Evolutionary conservation across 2,888 invertebrate species (phyloP).

Genomic region (Cantharis nigra): DNA sequence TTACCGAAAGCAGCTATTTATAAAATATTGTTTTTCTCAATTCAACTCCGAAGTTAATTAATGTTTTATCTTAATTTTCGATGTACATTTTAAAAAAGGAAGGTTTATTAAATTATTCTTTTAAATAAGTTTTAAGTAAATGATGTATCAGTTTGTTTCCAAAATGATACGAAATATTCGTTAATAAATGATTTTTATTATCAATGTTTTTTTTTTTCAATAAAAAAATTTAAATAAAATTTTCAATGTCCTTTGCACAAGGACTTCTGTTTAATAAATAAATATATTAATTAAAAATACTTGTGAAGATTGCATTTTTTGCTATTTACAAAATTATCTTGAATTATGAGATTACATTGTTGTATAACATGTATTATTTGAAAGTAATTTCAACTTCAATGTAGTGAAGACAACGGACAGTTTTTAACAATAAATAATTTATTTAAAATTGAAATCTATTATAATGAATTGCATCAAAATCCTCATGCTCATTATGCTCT

Average conservation of each 20-base stretch:
- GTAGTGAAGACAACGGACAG: background rate
- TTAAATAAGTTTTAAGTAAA: background rate
- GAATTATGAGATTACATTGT: background rate
- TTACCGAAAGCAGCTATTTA: background rate
- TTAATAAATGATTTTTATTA: background rate
- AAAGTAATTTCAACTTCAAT: background rate
- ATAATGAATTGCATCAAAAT: constrained; percentile 14
- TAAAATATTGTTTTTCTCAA: background rate
- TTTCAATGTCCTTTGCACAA: background rate
- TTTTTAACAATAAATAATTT: background rate
- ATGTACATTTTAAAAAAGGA: background rate
- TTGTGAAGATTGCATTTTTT: background rate
- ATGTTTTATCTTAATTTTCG: background rate
- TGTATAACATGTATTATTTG: background rate
- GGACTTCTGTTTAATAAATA: background rate
- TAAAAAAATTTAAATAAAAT: background rate
- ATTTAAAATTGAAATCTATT: constrained; percentile 26
- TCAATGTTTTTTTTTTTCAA: background rate
- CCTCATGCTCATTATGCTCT: constrained; percentile 5
- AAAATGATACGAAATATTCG: background rate
- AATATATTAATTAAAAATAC: background rate
- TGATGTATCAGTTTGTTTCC: background rate
- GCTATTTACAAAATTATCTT: background rate
- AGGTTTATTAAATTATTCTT: background rate
- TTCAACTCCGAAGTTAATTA: background rate